A percentile compares a stretch with the other conserved stretches of the same genome.
Evolutionary conservation across 2,113 vertebrate genomes (phyloP).

Genomic region (Aramus guarauna): DNA sequence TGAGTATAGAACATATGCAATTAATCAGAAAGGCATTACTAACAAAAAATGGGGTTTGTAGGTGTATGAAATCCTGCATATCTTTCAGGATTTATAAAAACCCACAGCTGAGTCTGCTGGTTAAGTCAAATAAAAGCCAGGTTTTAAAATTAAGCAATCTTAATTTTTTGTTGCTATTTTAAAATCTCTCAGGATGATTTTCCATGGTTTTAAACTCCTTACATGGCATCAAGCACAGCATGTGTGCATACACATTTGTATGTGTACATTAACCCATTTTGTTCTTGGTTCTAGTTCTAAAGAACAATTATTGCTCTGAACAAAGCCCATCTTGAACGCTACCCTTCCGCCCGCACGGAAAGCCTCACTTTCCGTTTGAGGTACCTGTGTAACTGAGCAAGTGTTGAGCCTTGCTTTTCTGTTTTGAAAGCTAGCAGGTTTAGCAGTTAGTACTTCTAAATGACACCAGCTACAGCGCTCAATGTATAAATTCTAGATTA

Average conservation of each 20-base stretch:
- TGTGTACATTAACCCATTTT: neutral
- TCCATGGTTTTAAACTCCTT: neutral
- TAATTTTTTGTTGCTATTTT: neutral
- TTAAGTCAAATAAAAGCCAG: neutral
- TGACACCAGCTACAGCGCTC: neutral
- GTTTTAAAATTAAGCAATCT: neutral
- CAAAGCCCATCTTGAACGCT: neutral
- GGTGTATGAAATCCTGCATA: neutral
- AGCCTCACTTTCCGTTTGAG: neutral
- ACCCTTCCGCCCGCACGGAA: neutral
- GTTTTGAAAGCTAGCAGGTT: neutral
- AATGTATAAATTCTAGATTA: neutral
- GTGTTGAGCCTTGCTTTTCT: neutral
- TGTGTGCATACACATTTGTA: neutral
- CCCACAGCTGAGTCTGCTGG: neutral
- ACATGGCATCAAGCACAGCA: neutral
- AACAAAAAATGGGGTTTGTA: neutral
- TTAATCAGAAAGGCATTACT: conserved; percentile 3
- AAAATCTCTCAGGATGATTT: neutral
- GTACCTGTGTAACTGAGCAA: neutral
- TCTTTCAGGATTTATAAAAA: neutral
- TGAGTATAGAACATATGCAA: neutral
- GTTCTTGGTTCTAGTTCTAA: neutral
- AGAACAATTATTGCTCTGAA: neutral
- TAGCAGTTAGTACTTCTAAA: neutral